Evolutionary conservation across 2,888 invertebrate species (phyloP).

Genomic region (Limnephilus rhombicus): DNA sequence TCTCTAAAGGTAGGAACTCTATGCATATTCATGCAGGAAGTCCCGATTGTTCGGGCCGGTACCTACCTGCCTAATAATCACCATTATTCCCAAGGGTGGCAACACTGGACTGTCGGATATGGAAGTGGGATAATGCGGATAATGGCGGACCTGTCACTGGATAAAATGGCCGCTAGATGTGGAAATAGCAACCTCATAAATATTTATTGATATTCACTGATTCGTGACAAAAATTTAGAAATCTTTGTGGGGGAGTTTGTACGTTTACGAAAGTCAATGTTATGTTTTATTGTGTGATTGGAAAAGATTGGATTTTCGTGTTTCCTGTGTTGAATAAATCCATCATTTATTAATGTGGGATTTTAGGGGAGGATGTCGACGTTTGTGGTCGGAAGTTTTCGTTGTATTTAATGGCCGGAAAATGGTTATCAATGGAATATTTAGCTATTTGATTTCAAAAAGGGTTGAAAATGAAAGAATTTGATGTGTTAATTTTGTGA

Average conservation of each 20-base stretch:
- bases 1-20: conserved; percentile 17
- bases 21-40: conserved; percentile 41
- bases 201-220: conserved; percentile 15
- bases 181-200: conserved; percentile 16
- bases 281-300: not conserved
- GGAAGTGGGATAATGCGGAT: conserved; percentile 11
- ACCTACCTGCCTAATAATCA: conserved; percentile 29
- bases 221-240: not conserved
- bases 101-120: conserved; percentile 2
- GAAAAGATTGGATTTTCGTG: conserved; percentile 5
- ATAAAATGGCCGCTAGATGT: not conserved
- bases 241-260: not conserved
- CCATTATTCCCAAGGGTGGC: conserved; percentile 41
- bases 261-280: not conserved
- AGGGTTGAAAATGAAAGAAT: not conserved
- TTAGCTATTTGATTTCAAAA: not conserved
- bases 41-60: conserved; percentile 5
- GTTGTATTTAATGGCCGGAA: not conserved
- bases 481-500: no score
- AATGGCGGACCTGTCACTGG: conserved; percentile 5
- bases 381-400: not conserved
- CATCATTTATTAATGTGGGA: conserved; percentile 1
- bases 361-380: conserved; percentile 28
- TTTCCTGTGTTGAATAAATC: conserved; percentile 30
- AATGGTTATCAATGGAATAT: not conserved